Conservation (phyloP, 23 tunicate genomes). For the Oikopleura dioica region DNA sequence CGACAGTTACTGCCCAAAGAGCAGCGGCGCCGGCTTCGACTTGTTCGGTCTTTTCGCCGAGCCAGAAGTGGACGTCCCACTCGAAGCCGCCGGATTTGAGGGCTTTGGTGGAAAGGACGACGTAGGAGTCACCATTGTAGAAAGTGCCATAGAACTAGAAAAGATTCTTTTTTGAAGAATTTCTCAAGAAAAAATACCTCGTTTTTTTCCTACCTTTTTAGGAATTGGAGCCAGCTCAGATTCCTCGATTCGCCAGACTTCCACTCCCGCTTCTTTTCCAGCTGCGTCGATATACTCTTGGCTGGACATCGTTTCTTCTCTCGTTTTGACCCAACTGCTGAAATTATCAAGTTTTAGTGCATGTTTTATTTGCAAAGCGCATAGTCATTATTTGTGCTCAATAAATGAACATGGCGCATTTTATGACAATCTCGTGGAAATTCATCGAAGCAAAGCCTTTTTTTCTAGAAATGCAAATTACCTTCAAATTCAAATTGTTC, state of each 20-base stretch:
- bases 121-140: constrained; percentile 95
- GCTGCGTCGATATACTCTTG: constrained; percentile 9
- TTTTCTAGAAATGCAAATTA: too few relatives aligned
- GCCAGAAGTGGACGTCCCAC: not conserved
- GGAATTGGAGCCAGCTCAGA: too few relatives aligned
- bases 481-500: too few relatives aligned
- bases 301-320: constrained; percentile 10
- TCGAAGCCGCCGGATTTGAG: not conserved
- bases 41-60: constrained; percentile 11
- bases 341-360: too few relatives aligned
- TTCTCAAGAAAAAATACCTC: not conserved
- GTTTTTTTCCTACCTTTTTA: not conserved
- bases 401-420: too few relatives aligned
- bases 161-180: not conserved
- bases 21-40: constrained; percentile 24
- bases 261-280: not conserved
- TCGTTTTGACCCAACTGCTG: too few relatives aligned
- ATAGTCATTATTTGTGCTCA: too few relatives aligned
- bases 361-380: too few relatives aligned
- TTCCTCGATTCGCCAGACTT: constrained; percentile 10
- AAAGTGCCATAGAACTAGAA: constrained; percentile 34
- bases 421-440: too few relatives aligned
- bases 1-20: constrained; percentile 32
- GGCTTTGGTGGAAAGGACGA: constrained; percentile 23
- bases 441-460: too few relatives aligned